Conservation (phyloP, 1,140 invertebrate genomes). For the Batillaria attramentaria region DNA sequence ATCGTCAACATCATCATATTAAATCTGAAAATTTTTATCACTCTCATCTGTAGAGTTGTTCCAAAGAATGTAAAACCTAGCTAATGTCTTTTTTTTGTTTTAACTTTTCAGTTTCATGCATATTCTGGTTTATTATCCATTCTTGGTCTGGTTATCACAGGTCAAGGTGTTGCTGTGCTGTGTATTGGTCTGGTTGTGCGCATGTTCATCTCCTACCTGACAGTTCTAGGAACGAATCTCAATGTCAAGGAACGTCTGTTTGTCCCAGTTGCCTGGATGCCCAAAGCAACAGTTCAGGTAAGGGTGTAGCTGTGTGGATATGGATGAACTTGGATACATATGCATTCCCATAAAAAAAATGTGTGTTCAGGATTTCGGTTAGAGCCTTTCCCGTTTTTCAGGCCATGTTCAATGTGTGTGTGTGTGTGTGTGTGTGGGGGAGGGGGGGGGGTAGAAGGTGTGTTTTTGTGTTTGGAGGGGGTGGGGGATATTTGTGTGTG, state of each 20-base stretch:
- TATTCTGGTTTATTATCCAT: neutral
- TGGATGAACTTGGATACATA: too few species aligned
- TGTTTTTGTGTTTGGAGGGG: neutral
- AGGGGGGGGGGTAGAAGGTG: neutral
- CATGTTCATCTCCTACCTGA: slow-evolving; percentile 76
- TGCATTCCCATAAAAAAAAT: too few species aligned
- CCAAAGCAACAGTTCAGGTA: slow-evolving; percentile 80
- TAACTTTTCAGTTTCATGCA: neutral
- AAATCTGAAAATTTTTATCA: neutral
- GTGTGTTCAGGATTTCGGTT: too few species aligned
- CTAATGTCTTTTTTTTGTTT: neutral
- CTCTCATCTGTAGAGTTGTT: too few species aligned
- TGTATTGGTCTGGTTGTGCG: slow-evolving; percentile 75
- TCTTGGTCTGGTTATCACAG: slow-evolving; percentile 50
- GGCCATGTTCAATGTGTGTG: too few species aligned
- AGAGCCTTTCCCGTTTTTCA: too few species aligned
- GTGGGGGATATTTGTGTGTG: neutral
- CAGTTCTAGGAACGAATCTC: slow-evolving; percentile 78
- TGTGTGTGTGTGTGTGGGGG: too few species aligned
- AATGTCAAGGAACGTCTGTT: slow-evolving; percentile 90
- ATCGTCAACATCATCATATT: neutral
- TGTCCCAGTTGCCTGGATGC: slow-evolving; percentile 90
- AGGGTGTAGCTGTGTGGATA: neutral
- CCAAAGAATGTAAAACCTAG: too few species aligned
- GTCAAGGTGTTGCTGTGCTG: slow-evolving; percentile 74